Evolutionary conservation across 2,797 vertebrate genomes (phyloP), one percentile per base, ranked within the genome.

Genomic region (Atherinosoma microstoma): DNA sequence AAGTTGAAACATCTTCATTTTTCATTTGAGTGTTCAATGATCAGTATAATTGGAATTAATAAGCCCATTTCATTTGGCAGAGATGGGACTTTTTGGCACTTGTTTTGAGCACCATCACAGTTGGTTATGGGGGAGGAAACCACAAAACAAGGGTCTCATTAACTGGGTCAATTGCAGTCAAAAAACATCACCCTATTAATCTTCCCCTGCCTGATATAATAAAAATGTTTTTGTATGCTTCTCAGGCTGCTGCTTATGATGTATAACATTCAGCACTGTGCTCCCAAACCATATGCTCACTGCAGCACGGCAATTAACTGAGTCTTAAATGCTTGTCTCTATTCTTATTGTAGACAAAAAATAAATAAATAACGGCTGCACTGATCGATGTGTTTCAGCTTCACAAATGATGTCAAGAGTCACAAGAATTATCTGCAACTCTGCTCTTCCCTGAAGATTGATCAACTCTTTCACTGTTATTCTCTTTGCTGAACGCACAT

Each of bases 21-120:
- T 96, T 95, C 91, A 93, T 95, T 94, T 93, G 93, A 94, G 94
- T 93, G 92, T 92, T 96, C 95, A 95, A 88, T 82, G 88, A 95
- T 96, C 94, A 94, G 94, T 86, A 93, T 96, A 97, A 97, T 96
- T 96, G 92, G 93, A 95, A 96, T 96, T 95, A 95, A 96, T 95
- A 95, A 87, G 70, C 78, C 93, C 93, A 93, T 96, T 93, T 94
- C 85, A 82, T 93, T 88, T 90, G 91, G 92, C 92, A 92, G 75
- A 94, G 94, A 94, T 93, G 84, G 88, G 67, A 91, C 70, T 87
- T 88, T 94, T 92, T 95, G 85, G 85, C 87, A 91, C 88, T 94
- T 94, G 93, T 91, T 92, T 86, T 36, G 77, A 76, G 73, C 77
- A 78, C 91, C 84, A 91, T 94, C 80, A 77, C 89, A 90, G 91